These are phyloP conservation scores for Pithys albifrons DNA, from an alignment of 2,113 vertebrate species.

Conservation along the genomic window DNA sequence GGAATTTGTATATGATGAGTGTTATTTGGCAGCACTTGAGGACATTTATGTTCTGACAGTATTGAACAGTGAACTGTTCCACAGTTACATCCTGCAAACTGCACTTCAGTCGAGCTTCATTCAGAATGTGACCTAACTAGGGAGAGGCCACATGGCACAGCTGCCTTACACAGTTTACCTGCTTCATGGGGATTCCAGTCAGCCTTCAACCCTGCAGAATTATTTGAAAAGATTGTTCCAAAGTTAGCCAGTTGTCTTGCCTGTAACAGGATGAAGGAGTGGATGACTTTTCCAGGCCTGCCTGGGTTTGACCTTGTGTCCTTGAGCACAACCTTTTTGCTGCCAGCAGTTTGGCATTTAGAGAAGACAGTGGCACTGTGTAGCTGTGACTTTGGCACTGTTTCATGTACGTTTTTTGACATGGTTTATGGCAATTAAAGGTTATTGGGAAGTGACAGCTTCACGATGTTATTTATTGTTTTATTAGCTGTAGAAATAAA, in stretches of 20 bases:
- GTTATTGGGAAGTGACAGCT: neutral
- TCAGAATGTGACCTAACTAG: neutral
- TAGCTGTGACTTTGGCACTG: neutral
- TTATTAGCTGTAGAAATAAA: neutral
- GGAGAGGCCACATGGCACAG: accelerated
- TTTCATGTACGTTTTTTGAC: accelerated
- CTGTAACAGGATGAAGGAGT: neutral
- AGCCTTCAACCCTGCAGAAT: neutral
- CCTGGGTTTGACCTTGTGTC: slow-evolving; percentile 31
- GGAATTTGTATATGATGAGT: neutral
- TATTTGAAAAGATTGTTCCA: neutral
- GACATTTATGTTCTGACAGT: no score
- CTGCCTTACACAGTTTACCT: neutral
- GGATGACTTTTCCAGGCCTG: neutral
- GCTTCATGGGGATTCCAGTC: neutral
- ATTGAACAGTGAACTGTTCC: neutral
- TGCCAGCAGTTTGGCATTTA: neutral
- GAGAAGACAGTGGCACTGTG: accelerated
- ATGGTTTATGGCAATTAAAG: neutral
- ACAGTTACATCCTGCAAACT: accelerated
- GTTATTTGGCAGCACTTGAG: neutral
- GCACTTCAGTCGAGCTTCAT: neutral
- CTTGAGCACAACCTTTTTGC: neutral
- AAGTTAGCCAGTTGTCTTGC: neutral
- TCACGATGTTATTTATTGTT: neutral